Evolutionary conservation across 2,888 invertebrate genomes (phyloP), one percentile per base, ranked within the genome.

Genomic region (Diogma glabrata): DNA sequence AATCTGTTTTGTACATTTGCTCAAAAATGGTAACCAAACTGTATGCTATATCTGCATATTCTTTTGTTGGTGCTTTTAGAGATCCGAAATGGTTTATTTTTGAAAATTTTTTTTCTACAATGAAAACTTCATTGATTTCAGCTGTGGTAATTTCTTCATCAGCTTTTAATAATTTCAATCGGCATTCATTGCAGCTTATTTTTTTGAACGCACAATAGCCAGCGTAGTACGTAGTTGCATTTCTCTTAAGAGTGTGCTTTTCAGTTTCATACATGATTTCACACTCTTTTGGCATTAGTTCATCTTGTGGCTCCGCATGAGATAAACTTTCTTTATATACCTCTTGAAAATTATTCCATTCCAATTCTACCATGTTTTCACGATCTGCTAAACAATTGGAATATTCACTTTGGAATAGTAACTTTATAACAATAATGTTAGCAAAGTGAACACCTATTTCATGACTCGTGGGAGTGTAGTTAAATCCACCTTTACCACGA

Each of bases 391-490:
- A 7, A n/a, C 43, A 43, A 22, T 43, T 38, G 16, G 38, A 38
- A n/a, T n/a, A n/a, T 43, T 20, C 14, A 6, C 14, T 14, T n/a
- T 33, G n/a, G 16, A 33, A 33, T 33, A 33, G 6, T 14, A 33
- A 14, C 6, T 12, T 6, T 2, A 10, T 33, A 12, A n/a, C 16
- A 5, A 12, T 33, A 2, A 43, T 43, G 23, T 43, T 43, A 1
- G 43, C 43, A 4, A 43, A 43, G 14, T 43, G 43, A n/a, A 43
- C 23, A 5, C 43, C 43, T 22, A 43, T 43, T 22, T 43, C 43
- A 9, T 43, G 20, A 22, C 43, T 43, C 3, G 12, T 43, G 4
- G 43, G 43, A 4, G 43, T 43, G n/a, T 8, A 43, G n/a, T 43
- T 43, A 43, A 22, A 40, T 3, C 43, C 43, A n/a, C 43, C 43